Conservation (phyloP, 2,888 invertebrate species). For the Stenurella melanura region DNA sequence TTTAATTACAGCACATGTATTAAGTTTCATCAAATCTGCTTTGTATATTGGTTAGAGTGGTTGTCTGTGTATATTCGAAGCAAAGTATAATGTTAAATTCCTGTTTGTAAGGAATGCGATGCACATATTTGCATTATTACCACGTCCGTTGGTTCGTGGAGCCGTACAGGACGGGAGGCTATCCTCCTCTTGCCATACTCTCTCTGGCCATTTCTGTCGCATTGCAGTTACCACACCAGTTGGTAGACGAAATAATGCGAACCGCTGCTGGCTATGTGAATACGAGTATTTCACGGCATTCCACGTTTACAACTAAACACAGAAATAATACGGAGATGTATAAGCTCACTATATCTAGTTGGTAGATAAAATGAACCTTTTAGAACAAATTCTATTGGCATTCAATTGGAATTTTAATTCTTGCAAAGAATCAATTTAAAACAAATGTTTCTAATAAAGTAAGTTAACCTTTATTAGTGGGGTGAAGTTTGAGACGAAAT, state of each 20-base stretch:
- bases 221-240: slow-evolving; percentile 18
- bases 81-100: slow-evolving; percentile 23
- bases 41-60: background rate
- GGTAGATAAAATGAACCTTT: too few species aligned
- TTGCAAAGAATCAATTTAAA: too few species aligned
- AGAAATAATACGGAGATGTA: background rate
- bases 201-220: background rate
- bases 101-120: slow-evolving; percentile 28
- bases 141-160: slow-evolving; percentile 15
- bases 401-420: too few species aligned
- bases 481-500: too few species aligned
- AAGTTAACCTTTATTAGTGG: too few species aligned
- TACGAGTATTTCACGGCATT: slow-evolving; percentile 8
- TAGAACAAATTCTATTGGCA: too few species aligned
- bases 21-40: background rate
- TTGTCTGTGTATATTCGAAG: background rate
- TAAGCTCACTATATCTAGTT: too few species aligned
- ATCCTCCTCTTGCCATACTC: background rate
- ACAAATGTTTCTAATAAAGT: too few species aligned
- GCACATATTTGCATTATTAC: slow-evolving; percentile 22
- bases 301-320: background rate
- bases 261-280: background rate
- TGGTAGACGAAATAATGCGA: slow-evolving; percentile 5
- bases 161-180: slow-evolving; percentile 3
- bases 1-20: background rate